A percentile compares a stretch with the other conserved stretches of the same genome.
phyloP scores from a whole-genome alignment of 1,140 invertebrate species.

The Phenacoccus solenopsis region DNA sequence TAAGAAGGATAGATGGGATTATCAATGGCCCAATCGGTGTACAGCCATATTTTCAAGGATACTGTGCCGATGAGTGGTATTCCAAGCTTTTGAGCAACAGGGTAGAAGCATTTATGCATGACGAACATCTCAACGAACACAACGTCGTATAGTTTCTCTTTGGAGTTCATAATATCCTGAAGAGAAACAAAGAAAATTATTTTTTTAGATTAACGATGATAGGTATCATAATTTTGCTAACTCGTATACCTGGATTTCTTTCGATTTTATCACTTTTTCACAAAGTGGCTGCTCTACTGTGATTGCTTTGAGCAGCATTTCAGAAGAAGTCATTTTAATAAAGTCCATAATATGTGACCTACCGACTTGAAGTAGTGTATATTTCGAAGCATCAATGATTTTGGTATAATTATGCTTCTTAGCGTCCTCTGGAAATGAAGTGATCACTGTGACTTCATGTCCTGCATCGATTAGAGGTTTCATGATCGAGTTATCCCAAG shows the following conservation, averaged over 20 bases:
- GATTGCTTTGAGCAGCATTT: neutral
- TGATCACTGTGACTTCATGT: constrained; percentile 29
- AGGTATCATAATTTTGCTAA: too few species aligned
- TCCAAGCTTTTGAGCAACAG: neutral
- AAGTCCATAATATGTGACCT: neutral
- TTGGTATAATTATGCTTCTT: neutral
- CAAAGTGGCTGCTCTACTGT: neutral
- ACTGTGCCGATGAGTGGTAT: neutral
- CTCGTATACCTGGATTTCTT: neutral
- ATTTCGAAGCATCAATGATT: neutral
- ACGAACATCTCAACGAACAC: neutral
- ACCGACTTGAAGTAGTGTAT: neutral
- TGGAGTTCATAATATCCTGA: neutral
- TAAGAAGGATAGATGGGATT: neutral
- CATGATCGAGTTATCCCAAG: constrained; percentile 29
- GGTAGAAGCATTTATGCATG: neutral
- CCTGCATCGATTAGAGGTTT: constrained; percentile 27
- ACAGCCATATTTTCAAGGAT: neutral
- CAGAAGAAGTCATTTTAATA: neutral
- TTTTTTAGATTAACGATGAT: too few species aligned
- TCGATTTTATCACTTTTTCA: neutral
- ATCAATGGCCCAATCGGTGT: neutral
- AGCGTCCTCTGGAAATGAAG: constrained; percentile 29
- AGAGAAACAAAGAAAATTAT: too few species aligned
- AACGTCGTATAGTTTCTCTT: neutral